Conservation (phyloP, 2,797 vertebrate species). For the Graptemys geographica region DNA sequence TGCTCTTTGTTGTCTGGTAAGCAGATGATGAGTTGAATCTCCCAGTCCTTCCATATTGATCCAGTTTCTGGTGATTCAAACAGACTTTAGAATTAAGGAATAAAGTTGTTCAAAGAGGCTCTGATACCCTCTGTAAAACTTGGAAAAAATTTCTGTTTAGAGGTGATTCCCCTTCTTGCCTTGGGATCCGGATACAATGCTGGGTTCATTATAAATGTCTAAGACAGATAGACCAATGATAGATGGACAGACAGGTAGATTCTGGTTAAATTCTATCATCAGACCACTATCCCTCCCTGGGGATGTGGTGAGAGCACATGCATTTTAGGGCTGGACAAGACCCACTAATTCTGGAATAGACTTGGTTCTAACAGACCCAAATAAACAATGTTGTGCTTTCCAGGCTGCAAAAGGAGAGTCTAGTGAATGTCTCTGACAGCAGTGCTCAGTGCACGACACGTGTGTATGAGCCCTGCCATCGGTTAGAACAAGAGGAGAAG, state of each 20-base stretch:
- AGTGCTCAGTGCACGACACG: not conserved
- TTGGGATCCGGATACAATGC: not conserved
- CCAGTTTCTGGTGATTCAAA: conserved; percentile 44
- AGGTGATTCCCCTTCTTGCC: not conserved
- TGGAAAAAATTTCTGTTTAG: not conserved
- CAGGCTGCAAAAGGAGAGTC: not conserved
- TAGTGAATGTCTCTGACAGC: not conserved
- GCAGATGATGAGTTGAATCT: conserved; percentile 8
- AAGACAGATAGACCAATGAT: fast-evolving
- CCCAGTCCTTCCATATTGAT: conserved; percentile 4
- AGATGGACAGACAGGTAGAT: not conserved
- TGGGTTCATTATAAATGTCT: fast-evolving
- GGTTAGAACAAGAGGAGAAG: not conserved
- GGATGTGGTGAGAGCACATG: not conserved
- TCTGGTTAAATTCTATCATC: not conserved
- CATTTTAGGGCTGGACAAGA: not conserved
- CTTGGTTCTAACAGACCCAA: not conserved
- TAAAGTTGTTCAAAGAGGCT: conserved; percentile 35
- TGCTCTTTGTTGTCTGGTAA: conserved; percentile 20
- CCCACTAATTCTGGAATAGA: not conserved
- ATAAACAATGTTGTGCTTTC: not conserved
- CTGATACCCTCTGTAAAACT: not conserved
- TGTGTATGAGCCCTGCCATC: not conserved
- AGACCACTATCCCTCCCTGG: not conserved
- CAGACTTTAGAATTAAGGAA: conserved; percentile 42